These are phyloP conservation scores for Saguinus midas DNA, from an alignment of 2,113 vertebrate species.

Conservation along the genomic window DNA sequence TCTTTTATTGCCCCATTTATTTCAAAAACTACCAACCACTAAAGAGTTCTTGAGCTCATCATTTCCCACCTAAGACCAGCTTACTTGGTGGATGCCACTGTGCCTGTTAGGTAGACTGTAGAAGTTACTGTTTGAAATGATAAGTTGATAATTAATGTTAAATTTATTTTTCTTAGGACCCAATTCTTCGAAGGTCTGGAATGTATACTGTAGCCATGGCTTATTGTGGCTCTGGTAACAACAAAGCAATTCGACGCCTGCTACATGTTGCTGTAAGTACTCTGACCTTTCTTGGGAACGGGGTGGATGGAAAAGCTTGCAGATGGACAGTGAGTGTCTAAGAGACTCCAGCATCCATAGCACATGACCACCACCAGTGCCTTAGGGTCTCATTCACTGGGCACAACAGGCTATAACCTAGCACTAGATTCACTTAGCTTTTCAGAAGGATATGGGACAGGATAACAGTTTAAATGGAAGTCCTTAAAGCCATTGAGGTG, in stretches of 20 bases:
- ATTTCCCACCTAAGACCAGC: slow-evolving; percentile 22
- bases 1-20: slow-evolving; percentile 8
- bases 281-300: neutral
- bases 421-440: neutral
- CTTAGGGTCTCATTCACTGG: neutral
- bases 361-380: neutral
- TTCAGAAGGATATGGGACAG: neutral
- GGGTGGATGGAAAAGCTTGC: neutral
- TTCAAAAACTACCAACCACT: slow-evolving; percentile 25
- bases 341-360: neutral
- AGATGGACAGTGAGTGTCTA: neutral
- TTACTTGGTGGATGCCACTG: neutral
- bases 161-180: slow-evolving; percentile 88
- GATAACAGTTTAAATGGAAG: neutral
- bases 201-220: slow-evolving; percentile 99
- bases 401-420: neutral
- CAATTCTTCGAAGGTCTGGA: slow-evolving; percentile 96
- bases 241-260: slow-evolving; percentile 97
- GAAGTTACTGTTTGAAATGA: slow-evolving; percentile 39
- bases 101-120: neutral
- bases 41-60: slow-evolving; percentile 1
- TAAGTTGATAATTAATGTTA: slow-evolving; percentile 8
- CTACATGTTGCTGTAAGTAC: slow-evolving; percentile 97
- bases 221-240: slow-evolving; percentile 99
- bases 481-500: neutral